phyloP scores from a whole-genome alignment of 1,140 invertebrate species.

The Rhyacophila brunnea region DNA sequence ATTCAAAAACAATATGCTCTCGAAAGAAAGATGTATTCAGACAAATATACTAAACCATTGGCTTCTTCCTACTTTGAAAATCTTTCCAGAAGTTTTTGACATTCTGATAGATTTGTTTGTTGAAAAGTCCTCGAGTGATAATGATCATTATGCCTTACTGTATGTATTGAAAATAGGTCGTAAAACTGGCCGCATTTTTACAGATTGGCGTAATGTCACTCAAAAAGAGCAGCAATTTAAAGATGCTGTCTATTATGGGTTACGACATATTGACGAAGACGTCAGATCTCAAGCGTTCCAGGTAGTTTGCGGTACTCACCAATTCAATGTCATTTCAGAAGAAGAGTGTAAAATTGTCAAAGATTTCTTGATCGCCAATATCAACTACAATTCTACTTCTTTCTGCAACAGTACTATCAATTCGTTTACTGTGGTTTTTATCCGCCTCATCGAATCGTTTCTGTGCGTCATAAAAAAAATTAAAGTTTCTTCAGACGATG shows the following conservation, averaged over 20 bases:
- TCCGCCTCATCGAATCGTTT: slow-evolving; percentile 21
- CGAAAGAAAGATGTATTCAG: slow-evolving; percentile 38
- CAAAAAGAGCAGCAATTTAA: slow-evolving; percentile 9
- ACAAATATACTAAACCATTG: slow-evolving; percentile 50
- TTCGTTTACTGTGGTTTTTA: slow-evolving; percentile 41
- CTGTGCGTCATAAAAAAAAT: slow-evolving; percentile 11
- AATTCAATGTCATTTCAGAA: slow-evolving; percentile 36
- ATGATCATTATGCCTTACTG: slow-evolving; percentile 40
- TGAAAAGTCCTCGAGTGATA: slow-evolving; percentile 17
- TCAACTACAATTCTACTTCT: slow-evolving; percentile 48
- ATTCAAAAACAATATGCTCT: slow-evolving; percentile 38
- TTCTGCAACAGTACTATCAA: slow-evolving; percentile 46
- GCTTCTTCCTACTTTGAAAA: slow-evolving; percentile 47
- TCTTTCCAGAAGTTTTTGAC: slow-evolving; percentile 40
- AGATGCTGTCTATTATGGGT: slow-evolving; percentile 23
- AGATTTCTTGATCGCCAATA: slow-evolving; percentile 43
- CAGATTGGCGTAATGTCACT: slow-evolving; percentile 10
- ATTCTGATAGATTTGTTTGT: slow-evolving; percentile 30
- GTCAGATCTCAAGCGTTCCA: slow-evolving; percentile 46
- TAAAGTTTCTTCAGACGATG: not conserved
- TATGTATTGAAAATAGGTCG: slow-evolving; percentile 44
- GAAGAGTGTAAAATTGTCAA: slow-evolving; percentile 41
- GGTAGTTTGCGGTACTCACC: slow-evolving; percentile 43
- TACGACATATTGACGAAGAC: slow-evolving; percentile 39
- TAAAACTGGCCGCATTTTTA: slow-evolving; percentile 38